Conservation (phyloP, 1,140 invertebrate species). For the Phenacoccus solenopsis region DNA sequence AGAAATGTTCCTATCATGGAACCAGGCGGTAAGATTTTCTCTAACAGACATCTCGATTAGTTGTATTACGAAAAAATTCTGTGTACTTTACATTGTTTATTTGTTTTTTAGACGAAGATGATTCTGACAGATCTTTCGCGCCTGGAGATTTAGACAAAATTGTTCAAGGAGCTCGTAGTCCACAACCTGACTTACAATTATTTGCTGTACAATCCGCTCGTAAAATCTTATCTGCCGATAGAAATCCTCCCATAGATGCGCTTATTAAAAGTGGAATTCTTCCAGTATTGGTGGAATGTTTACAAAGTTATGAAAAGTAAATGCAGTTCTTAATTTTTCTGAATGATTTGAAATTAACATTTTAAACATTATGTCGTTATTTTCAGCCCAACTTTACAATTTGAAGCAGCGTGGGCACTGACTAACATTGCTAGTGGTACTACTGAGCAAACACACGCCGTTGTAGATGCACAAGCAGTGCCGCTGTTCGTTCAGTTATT, state of each 20-base stretch:
- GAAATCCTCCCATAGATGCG: conserved; percentile 97
- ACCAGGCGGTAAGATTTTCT: conserved; percentile 42
- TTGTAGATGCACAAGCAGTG: conserved; percentile 87
- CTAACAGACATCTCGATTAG: conserved; percentile 15
- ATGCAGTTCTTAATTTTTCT: no score
- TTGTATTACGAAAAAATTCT: neutral
- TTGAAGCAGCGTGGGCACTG: conserved; percentile 97
- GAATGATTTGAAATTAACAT: conserved; percentile 43
- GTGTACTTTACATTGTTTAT: conserved; percentile 24
- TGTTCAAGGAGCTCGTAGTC: conserved; percentile 53
- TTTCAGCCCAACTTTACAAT: conserved; percentile 79
- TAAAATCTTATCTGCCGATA: conserved; percentile 90
- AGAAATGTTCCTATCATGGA: conserved; percentile 80
- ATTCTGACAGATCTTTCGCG: conserved; percentile 51
- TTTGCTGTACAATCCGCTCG: conserved; percentile 73
- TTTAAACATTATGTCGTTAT: conserved; percentile 22
- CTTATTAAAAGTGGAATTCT: conserved; percentile 87
- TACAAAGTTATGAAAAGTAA: conserved; percentile 63
- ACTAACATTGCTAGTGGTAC: conserved; percentile 99
- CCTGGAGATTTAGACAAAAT: conserved; percentile 51
- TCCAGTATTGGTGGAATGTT: conserved; percentile 81
- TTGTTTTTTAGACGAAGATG: conserved; percentile 48
- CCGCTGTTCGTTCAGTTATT: conserved; percentile 86
- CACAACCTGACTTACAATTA: conserved; percentile 59
- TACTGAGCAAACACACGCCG: conserved; percentile 88